Evolutionary conservation across 30 jellyfish, hydroid and myxozoan species (phyloP).

Genomic region (Pelagia noctiluca): DNA sequence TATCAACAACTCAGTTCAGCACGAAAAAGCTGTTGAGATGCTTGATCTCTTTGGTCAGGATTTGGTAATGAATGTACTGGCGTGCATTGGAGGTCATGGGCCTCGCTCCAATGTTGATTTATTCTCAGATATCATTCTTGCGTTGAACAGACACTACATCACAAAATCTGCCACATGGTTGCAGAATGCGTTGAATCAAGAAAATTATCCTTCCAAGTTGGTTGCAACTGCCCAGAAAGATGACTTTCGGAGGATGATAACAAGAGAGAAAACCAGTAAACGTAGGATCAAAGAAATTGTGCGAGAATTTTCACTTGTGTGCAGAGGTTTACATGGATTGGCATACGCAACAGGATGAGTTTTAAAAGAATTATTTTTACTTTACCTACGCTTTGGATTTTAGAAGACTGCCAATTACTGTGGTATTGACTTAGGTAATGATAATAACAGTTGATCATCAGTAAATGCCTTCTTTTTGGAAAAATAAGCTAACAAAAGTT

Average conservation of each 20-base stretch:
- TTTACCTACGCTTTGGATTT: background rate
- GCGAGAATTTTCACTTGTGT: constrained; percentile 73
- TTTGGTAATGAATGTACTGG: constrained; percentile 45
- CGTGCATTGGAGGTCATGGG: constrained; percentile 78
- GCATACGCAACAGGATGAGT: constrained; percentile 56
- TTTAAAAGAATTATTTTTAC: too few relatives aligned
- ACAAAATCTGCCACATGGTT: constrained; percentile 68
- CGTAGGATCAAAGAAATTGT: constrained; percentile 74
- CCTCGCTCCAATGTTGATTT: constrained; percentile 79
- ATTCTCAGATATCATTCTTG: constrained; percentile 77
- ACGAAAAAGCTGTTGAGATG: constrained; percentile 41
- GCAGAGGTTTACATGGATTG: constrained; percentile 91
- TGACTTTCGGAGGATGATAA: constrained; percentile 65
- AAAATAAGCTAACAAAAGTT: too few relatives aligned
- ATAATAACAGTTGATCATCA: too few relatives aligned
- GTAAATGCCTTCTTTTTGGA: too few relatives aligned
- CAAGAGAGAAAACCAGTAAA: constrained; percentile 77
- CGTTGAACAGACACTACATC: constrained; percentile 59
- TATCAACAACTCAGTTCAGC: constrained; percentile 43
- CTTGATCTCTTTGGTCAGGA: constrained; percentile 75
- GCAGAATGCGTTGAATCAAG: constrained; percentile 43
- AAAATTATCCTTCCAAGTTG: constrained; percentile 64
- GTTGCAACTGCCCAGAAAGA: constrained; percentile 72
- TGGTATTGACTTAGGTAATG: too few relatives aligned
- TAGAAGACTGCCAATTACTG: background rate